Evolutionary conservation across 2,797 vertebrate species (phyloP).

Genomic region (Chelonia mydas): DNA sequence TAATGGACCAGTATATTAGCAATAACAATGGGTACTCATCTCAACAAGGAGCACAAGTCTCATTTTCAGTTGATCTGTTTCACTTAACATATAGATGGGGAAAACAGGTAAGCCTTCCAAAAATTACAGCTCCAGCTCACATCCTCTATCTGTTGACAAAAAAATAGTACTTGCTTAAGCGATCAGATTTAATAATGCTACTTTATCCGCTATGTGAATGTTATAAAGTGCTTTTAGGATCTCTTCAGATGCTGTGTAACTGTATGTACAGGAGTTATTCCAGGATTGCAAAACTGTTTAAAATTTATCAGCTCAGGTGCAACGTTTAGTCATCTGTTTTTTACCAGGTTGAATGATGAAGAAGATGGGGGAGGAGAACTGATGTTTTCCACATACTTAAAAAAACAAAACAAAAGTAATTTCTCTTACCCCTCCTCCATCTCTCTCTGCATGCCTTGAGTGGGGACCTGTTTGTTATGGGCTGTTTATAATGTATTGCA

Average conservation of each 20-base stretch:
- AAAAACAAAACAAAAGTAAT: not conserved
- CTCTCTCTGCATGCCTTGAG: not conserved
- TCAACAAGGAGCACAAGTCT: not conserved
- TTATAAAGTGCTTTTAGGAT: rapidly evolving
- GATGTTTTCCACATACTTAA: not conserved
- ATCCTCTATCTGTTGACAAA: rapidly evolving
- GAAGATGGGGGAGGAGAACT: not conserved
- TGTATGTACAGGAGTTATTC: rapidly evolving
- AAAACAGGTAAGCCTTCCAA: not conserved
- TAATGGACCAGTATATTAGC: constrained; percentile 26
- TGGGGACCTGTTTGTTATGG: not conserved
- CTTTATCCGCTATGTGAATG: no score
- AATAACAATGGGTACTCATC: constrained; percentile 22
- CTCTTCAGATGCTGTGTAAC: not conserved
- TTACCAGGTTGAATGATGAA: not conserved
- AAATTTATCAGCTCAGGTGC: not conserved
- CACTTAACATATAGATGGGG: not conserved
- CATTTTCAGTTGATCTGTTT: not conserved
- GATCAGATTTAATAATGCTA: rapidly evolving
- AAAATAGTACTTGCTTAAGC: not conserved
- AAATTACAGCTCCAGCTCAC: not conserved
- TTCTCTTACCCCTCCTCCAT: not conserved
- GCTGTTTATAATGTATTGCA: not conserved
- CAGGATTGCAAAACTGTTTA: rapidly evolving
- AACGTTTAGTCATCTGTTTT: not conserved